These are phyloP conservation scores for Acanthurus leucopareius DNA, from an alignment of 2,797 vertebrate genomes.

Conservation along the genomic window DNA sequence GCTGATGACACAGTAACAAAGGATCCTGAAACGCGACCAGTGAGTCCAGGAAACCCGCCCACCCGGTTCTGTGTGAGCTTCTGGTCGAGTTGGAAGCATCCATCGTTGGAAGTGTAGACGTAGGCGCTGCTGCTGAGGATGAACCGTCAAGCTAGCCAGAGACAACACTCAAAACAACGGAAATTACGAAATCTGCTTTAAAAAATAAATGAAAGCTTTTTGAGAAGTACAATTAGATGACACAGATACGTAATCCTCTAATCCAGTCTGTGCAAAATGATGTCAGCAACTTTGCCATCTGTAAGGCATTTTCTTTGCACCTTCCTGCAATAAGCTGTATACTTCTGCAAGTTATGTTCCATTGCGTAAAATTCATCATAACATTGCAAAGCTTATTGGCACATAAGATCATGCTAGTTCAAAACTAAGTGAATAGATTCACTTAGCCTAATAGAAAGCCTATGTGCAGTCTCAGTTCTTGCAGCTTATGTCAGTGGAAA, in stretches of 20 bases:
- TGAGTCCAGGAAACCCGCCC: constrained; percentile 79
- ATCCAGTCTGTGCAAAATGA: constrained; percentile 6
- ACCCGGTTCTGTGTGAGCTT: constrained; percentile 60
- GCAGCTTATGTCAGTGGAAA: neutral
- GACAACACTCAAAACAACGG: neutral
- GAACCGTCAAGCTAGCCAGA: constrained; percentile 33
- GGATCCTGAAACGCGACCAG: constrained; percentile 59
- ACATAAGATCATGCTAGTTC: neutral
- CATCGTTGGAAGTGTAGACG: constrained; percentile 76
- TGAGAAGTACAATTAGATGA: neutral
- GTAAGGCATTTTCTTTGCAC: neutral
- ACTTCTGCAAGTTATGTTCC: neutral
- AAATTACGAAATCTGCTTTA: constrained; percentile 18
- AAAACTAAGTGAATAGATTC: neutral
- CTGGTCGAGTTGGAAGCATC: constrained; percentile 77
- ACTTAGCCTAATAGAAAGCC: too few species aligned
- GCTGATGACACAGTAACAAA: constrained; percentile 40
- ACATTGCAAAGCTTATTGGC: neutral
- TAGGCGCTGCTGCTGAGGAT: constrained; percentile 64
- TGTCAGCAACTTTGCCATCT: constrained; percentile 39
- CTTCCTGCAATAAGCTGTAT: neutral
- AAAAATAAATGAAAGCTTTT: constrained; percentile 41
- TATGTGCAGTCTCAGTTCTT: neutral
- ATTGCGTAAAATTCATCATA: neutral
- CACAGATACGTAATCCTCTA: constrained; percentile 18